These are phyloP conservation scores for Lycodopsis pacificus DNA, from an alignment of 2,797 vertebrate species.

Conservation along the genomic window DNA sequence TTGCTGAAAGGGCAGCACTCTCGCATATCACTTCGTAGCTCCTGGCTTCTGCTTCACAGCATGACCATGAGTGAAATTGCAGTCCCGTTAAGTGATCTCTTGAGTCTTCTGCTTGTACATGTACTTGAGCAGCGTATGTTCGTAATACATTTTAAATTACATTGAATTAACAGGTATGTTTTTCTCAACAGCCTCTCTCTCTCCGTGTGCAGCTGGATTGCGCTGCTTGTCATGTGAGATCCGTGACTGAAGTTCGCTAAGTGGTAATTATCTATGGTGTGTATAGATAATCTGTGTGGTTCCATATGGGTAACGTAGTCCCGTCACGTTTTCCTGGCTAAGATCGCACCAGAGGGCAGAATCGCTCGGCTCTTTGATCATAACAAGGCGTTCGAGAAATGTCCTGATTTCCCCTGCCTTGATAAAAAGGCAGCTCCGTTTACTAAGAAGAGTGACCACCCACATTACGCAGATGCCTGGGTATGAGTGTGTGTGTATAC, in stretches of 20 bases:
- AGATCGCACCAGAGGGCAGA: conserved; percentile 62
- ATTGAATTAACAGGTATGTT: conserved; percentile 37
- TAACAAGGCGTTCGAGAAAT: conserved; percentile 66
- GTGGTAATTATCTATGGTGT: conserved; percentile 67
- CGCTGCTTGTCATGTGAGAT: conserved; percentile 42
- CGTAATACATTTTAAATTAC: neutral
- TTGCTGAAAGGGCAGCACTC: conserved; percentile 27
- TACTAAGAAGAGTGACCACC: conserved; percentile 47
- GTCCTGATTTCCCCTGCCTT: conserved; percentile 61
- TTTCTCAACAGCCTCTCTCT: conserved; percentile 22
- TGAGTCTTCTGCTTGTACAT: neutral
- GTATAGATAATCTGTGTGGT: conserved; percentile 45
- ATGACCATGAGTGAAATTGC: neutral
- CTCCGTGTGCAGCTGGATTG: conserved; percentile 28
- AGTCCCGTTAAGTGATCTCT: conserved; percentile 12
- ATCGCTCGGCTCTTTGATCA: conserved; percentile 71
- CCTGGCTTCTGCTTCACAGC: conserved; percentile 5
- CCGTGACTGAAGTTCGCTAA: conserved; percentile 54
- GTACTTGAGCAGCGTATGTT: conserved; percentile 13
- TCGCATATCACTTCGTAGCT: conserved; percentile 19
- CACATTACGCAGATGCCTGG: conserved; percentile 37
- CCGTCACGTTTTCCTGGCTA: conserved; percentile 59
- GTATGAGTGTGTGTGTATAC: conserved; percentile 5
- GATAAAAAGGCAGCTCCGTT: conserved; percentile 69
- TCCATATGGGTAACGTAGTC: conserved; percentile 61